Conservation (phyloP, 2,113 vertebrate species). For the Raja brachyura region DNA sequence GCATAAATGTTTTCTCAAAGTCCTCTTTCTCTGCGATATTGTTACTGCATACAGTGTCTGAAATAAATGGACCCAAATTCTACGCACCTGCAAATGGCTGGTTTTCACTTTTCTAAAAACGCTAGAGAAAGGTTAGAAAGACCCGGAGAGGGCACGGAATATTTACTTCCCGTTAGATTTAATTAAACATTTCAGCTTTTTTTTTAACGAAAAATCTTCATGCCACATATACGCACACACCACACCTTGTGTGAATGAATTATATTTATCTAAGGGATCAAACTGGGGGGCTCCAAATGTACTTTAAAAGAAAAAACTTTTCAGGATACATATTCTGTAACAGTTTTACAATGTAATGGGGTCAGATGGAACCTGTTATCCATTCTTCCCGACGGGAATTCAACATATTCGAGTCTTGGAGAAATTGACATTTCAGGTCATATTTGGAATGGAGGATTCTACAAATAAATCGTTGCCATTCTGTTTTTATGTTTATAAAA, state of each 20-base stretch:
- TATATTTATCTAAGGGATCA: background rate
- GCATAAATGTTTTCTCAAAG: constrained; percentile 47
- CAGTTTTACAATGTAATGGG: background rate
- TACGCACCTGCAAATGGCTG: background rate
- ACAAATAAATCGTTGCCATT: background rate
- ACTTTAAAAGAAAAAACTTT: background rate
- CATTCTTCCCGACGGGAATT: too few relatives aligned
- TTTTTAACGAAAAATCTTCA: background rate
- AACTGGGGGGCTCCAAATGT: background rate
- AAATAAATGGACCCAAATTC: constrained; percentile 43
- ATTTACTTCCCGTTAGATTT: background rate
- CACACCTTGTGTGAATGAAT: background rate
- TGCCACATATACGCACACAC: background rate
- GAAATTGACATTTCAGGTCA: background rate
- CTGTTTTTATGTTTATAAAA: background rate
- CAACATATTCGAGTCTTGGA: background rate
- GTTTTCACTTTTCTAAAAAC: constrained; percentile 1
- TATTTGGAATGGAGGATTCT: background rate
- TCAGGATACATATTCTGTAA: background rate
- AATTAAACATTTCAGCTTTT: background rate
- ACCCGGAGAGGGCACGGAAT: background rate
- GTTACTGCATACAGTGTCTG: constrained; percentile 43
- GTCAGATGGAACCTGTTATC: background rate
- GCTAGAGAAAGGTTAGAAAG: background rate
- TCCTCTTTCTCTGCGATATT: constrained; percentile 47